Conservation (phyloP, 2,113 vertebrate genomes). For the Acinonyx jubatus region DNA sequence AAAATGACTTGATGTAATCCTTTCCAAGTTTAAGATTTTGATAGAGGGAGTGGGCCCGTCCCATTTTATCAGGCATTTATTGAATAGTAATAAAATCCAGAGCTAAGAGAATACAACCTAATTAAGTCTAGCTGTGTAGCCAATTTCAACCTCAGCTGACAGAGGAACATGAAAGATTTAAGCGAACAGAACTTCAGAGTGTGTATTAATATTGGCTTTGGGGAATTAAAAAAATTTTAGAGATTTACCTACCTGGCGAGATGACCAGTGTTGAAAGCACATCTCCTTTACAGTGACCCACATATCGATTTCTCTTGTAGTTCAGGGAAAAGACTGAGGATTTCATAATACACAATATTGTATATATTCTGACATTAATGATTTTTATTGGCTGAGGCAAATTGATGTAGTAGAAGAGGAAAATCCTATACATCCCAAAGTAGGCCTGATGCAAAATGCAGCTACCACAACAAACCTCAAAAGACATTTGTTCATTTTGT, state of each 20-base stretch:
- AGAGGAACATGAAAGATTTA: slow-evolving; percentile 39
- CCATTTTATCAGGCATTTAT: slow-evolving; percentile 44
- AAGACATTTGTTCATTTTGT: slow-evolving; percentile 72
- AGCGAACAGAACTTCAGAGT: slow-evolving; percentile 39
- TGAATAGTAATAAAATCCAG: slow-evolving; percentile 40
- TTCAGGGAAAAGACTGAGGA: slow-evolving; percentile 6
- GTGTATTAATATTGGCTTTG: slow-evolving; percentile 26
- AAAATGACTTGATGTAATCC: not conserved
- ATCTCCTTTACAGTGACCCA: slow-evolving; percentile 30
- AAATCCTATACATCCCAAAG: slow-evolving; percentile 41
- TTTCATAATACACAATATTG: slow-evolving; percentile 26
- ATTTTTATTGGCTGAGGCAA: slow-evolving; percentile 54
- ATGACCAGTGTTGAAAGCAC: slow-evolving; percentile 48
- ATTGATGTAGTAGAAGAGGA: not conserved
- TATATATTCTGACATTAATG: slow-evolving; percentile 48
- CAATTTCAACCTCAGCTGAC: slow-evolving; percentile 35
- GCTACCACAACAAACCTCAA: slow-evolving; percentile 66
- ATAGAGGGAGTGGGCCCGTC: not conserved
- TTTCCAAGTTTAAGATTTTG: slow-evolving; percentile 19
- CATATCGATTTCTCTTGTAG: slow-evolving; percentile 56
- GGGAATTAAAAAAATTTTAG: not conserved
- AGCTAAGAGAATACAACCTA: slow-evolving; percentile 34
- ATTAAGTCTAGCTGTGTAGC: slow-evolving; percentile 13
- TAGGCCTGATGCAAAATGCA: slow-evolving; percentile 62
- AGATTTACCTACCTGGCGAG: slow-evolving; percentile 5